These are phyloP conservation scores for Catharus bicknelli DNA, from an alignment of 2,113 vertebrate species.

Conservation along the genomic window DNA sequence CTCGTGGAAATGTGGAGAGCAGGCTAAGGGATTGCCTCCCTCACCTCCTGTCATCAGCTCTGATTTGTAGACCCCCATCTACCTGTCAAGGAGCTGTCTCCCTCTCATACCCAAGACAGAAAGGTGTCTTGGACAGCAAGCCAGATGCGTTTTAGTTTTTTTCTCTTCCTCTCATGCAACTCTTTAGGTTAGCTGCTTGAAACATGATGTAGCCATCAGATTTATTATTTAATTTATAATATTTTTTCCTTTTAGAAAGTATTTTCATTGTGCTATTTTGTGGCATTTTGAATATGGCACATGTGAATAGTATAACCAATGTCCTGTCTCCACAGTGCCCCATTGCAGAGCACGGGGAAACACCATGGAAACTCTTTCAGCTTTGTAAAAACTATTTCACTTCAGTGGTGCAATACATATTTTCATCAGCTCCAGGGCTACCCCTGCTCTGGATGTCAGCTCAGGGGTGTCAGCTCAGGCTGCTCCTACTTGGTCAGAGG, in stretches of 20 bases:
- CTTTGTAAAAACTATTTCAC: neutral
- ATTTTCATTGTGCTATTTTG: neutral
- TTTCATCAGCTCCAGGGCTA: neutral
- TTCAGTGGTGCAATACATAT: neutral
- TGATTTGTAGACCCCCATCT: neutral
- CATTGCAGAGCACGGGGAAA: neutral
- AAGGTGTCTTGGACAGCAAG: neutral
- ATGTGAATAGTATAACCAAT: neutral
- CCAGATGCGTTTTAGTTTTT: neutral
- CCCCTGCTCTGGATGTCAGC: neutral
- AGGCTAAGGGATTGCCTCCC: neutral
- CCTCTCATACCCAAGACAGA: neutral
- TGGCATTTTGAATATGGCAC: neutral
- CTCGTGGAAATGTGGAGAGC: neutral
- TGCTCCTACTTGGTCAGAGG: neutral
- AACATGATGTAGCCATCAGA: neutral
- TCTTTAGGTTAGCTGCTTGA: neutral
- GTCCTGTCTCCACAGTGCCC: neutral
- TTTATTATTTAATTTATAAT: neutral
- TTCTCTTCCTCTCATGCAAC: neutral
- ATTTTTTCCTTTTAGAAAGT: neutral
- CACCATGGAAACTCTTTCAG: rapidly evolving
- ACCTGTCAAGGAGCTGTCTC: neutral
- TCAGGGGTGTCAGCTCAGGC: neutral
- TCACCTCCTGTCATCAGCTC: neutral